Evolutionary conservation across 2,888 invertebrate species (phyloP), one percentile per base, ranked within the genome.

Genomic region (Brachypalpus laphriformis): DNA sequence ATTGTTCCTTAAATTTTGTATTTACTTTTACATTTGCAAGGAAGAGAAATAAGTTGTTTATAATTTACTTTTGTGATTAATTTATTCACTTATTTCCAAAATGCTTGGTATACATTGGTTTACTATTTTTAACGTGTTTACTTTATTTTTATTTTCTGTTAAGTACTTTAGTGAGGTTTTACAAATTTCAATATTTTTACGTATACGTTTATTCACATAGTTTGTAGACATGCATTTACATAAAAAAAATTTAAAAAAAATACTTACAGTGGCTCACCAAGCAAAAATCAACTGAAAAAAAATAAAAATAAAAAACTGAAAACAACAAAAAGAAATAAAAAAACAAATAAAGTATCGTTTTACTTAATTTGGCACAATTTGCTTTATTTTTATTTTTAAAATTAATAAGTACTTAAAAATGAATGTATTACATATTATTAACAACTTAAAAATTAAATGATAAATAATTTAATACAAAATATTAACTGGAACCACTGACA

Each of bases 71-170:
- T 11, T 37, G 3, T 28, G n/a, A 5, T 16, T 37, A n/a, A 14
- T 22, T 61, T 40, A 40, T 22, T 59, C n/a, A 40, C 11, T 61
- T 61, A 31, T 34, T 66, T 71, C 61, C 14, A 42, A 63, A 78
- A 72, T 68, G 61, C 49, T 71, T 75, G 66, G 75, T 85, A 81
- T 80, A 85, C 70, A 63, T 63, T 72, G 20, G 72, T 63, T 51
- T 51, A 22, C 16, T 70, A 40, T n/a, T n/a, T n/a, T n/a, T n/a
- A 51, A 56, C 14, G 31, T 66, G 37, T 75, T 66, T 42, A 49
- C 9, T 31, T 61, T 25, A 18, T 56, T 56, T 56, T 49, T 54
- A n/a, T 11, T 37, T 40, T 25, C 25, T 25, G 66, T 49, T 34
- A 34, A 18, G 42, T 65, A 34, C 5, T 34, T 37, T 25, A 76